Evolutionary conservation across 2,888 invertebrate genomes (phyloP).

Genomic region (Orthosia gracilis): DNA sequence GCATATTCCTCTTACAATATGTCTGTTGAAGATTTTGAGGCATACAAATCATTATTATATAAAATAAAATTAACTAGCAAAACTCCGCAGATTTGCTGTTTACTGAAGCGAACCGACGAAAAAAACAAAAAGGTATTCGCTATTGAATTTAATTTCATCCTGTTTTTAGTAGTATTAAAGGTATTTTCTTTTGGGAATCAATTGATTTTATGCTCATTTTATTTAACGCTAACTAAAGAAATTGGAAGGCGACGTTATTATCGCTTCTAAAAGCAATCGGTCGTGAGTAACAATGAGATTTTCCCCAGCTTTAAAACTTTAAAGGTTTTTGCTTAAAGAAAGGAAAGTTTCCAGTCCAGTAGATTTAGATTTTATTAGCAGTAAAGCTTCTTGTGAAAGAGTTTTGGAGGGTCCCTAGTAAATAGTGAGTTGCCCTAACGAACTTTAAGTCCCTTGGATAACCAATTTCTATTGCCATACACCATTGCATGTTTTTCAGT

Average conservation of each 20-base stretch:
- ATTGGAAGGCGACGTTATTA: constrained; percentile 40
- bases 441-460: neutral
- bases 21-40: too few relatives aligned
- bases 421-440: neutral
- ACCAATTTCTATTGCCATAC: neutral
- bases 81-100: too few relatives aligned
- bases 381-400: constrained; percentile 42
- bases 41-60: too few relatives aligned
- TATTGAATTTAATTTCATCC: too few relatives aligned
- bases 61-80: too few relatives aligned
- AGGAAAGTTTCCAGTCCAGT: constrained; percentile 42
- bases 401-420: constrained; percentile 4
- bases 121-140: too few relatives aligned
- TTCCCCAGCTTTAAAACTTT: constrained; percentile 45
- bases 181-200: constrained; percentile 1
- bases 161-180: neutral
- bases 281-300: constrained; percentile 48
- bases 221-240: constrained; percentile 37
- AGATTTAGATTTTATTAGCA: constrained; percentile 53
- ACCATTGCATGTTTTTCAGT: neutral
- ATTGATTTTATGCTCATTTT: constrained; percentile 9
- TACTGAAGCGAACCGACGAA: too few relatives aligned
- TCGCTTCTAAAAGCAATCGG: constrained; percentile 44
- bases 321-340: constrained; percentile 39
- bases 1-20: too few relatives aligned